Percentiles rank a stretch among this genome's conserved stretches.
These are phyloP conservation scores for Pelobates fuscus DNA, from an alignment of 2,113 vertebrate species.

Conservation along the genomic window DNA sequence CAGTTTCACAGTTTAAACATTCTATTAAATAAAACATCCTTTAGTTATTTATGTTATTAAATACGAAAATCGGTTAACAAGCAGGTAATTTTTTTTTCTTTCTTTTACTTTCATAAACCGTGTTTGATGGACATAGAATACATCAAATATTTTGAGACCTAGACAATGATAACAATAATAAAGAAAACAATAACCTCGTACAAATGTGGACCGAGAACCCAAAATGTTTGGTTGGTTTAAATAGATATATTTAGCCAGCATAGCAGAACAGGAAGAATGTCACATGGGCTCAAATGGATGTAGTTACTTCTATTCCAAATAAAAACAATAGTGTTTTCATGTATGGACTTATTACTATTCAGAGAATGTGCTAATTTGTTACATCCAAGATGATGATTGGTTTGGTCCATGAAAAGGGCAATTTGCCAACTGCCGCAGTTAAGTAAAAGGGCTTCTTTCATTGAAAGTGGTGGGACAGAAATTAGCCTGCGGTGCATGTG, in stretches of 20 bases:
- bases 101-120: no score
- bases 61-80: no score
- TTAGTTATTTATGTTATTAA: no score
- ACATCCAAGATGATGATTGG: constrained; percentile 95
- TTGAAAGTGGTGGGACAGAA: constrained; percentile 78
- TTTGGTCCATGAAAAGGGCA: constrained; percentile 83
- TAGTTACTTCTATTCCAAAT: constrained; percentile 81
- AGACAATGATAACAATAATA: neutral
- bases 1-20: no score
- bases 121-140: no score
- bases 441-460: constrained; percentile 82
- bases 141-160: no score
- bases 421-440: constrained; percentile 72
- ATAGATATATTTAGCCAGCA: constrained; percentile 60
- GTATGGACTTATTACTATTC: constrained; percentile 97
- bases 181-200: neutral
- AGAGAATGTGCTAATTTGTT: constrained; percentile 98
- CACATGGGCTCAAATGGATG: constrained; percentile 78
- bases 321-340: constrained; percentile 96
- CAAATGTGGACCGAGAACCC: neutral
- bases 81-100: no score
- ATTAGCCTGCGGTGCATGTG: constrained; percentile 71
- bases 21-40: no score
- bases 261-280: constrained; percentile 70
- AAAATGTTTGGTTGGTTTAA: neutral